Conservation (phyloP, 2,113 vertebrate genomes). For the Microtus pennsylvanicus region DNA sequence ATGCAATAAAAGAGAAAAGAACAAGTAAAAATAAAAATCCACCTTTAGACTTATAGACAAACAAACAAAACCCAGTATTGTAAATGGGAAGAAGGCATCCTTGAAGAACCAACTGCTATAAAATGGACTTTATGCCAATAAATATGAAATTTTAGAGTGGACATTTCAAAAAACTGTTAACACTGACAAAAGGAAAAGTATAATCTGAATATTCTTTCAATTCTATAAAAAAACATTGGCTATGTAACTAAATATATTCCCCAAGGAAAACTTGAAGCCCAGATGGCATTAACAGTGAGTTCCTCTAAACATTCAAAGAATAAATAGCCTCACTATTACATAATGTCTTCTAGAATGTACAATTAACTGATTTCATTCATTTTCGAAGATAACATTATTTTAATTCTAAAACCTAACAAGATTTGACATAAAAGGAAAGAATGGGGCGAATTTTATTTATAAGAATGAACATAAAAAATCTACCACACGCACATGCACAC, state of each 20-base stretch:
- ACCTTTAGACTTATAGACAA: neutral
- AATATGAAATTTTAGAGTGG: neutral
- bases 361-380: slow-evolving; percentile 13
- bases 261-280: slow-evolving; percentile 50
- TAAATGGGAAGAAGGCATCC: neutral
- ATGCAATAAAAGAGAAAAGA: neutral
- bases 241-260: slow-evolving; percentile 33
- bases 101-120: neutral
- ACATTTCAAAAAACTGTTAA: neutral
- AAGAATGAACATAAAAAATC: neutral
- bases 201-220: slow-evolving; percentile 27
- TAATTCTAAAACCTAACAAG: slow-evolving; percentile 37
- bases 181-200: neutral
- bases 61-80: neutral
- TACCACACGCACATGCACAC: neutral
- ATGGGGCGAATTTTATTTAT: neutral
- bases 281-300: slow-evolving; percentile 59
- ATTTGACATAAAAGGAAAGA: slow-evolving; percentile 46
- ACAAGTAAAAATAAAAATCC: slow-evolving; percentile 15
- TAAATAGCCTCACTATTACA: slow-evolving; percentile 62
- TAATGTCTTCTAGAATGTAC: slow-evolving; percentile 56
- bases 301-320: slow-evolving; percentile 64
- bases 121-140: slow-evolving; percentile 6
- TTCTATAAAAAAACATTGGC: slow-evolving; percentile 9
- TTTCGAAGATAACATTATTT: slow-evolving; percentile 31